These are phyloP conservation scores for Melieria picta DNA, from an alignment of 2,888 invertebrate species.

Conservation along the genomic window DNA sequence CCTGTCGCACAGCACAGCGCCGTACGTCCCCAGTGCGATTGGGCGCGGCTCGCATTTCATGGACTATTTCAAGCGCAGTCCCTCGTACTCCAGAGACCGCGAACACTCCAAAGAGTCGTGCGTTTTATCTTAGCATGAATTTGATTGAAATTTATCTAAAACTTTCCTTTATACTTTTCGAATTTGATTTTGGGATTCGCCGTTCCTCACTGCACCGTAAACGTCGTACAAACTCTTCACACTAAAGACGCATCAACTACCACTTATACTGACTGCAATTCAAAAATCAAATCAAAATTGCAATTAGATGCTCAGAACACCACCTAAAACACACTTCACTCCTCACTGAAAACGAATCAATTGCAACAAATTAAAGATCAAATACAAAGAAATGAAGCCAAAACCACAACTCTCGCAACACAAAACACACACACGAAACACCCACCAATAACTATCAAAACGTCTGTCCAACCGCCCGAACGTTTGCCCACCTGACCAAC, in stretches of 20 bases:
- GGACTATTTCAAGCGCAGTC: slow-evolving; percentile 60
- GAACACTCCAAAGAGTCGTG: slow-evolving; percentile 62
- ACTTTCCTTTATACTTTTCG: neutral
- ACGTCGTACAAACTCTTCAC: no score
- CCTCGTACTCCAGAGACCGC: slow-evolving; percentile 51
- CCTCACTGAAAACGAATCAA: no score
- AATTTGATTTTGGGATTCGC: slow-evolving; percentile 24
- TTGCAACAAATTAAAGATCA: neutral
- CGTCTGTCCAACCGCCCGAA: slow-evolving; percentile 35
- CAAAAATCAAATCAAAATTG: no score
- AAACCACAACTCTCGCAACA: slow-evolving; percentile 2
- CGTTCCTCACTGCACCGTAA: no score
- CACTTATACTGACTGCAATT: no score
- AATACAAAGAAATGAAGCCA: neutral
- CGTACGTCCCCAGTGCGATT: slow-evolving; percentile 13
- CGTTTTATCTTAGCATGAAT: slow-evolving; percentile 56
- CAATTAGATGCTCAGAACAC: no score
- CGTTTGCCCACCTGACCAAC: slow-evolving; percentile 39
- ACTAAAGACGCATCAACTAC: no score
- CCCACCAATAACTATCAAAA: slow-evolving; percentile 11
- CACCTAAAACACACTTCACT: no score
- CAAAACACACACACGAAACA: neutral
- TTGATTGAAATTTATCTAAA: neutral
- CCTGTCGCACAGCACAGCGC: neutral
- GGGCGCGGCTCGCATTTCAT: slow-evolving; percentile 51